Percentiles rank a stretch among this genome's conserved stretches.
Conservation (phyloP, 2,113 vertebrate species). For the Rhipidura dahli region DNA sequence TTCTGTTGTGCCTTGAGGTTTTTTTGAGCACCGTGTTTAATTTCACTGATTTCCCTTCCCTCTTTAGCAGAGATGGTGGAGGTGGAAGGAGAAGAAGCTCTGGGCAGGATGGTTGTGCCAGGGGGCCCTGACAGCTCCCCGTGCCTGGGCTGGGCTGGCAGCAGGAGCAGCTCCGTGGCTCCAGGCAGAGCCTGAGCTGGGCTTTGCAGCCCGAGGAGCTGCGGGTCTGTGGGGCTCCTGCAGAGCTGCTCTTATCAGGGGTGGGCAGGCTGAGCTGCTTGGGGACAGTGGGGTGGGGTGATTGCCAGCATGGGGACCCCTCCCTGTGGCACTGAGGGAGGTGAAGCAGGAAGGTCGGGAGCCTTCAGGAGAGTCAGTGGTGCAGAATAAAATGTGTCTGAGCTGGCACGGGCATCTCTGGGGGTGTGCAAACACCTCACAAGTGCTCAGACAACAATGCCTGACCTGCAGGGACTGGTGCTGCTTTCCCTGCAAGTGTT, state of each 20-base stretch:
- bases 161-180: neutral
- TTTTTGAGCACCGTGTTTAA: neutral
- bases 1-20: accelerated
- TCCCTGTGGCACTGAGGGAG: neutral
- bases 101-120: neutral
- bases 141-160: neutral
- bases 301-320: neutral
- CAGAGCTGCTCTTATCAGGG: neutral
- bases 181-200: accelerated
- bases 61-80: neutral
- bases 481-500: accelerated
- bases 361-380: neutral
- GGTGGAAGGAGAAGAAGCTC: neutral
- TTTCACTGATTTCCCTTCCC: neutral
- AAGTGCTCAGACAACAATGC: neutral
- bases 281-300: neutral
- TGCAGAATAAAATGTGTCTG: neutral
- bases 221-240: neutral
- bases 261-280: neutral
- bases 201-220: neutral
- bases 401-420: neutral
- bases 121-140: neutral
- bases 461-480: neutral
- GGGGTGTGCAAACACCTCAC: neutral
- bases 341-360: neutral